phyloP scores from a whole-genome alignment of 2,113 vertebrate species.

The Salvator merianae region DNA sequence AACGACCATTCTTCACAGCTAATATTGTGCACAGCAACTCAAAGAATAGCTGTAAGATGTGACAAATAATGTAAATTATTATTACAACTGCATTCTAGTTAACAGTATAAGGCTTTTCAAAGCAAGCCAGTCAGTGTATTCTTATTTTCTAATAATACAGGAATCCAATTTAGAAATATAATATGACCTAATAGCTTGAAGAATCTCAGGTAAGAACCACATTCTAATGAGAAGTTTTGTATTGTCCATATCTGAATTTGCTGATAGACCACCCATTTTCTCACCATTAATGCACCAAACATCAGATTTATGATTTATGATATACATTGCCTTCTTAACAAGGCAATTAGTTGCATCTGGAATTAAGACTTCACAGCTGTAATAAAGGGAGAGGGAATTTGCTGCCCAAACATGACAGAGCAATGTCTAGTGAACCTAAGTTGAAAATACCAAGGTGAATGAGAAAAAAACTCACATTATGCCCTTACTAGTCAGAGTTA shows the following conservation, averaged over 20 bases:
- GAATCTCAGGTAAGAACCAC: slow-evolving; percentile 1
- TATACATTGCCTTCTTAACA: background rate
- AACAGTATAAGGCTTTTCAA: slow-evolving; percentile 5
- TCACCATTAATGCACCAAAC: background rate
- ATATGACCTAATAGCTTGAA: background rate
- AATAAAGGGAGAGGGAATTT: background rate
- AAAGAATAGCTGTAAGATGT: background rate
- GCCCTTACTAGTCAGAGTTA: background rate
- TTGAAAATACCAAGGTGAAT: slow-evolving; percentile 5
- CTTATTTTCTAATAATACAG: background rate
- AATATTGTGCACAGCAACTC: background rate
- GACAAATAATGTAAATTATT: background rate
- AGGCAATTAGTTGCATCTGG: background rate
- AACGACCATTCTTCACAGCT: background rate
- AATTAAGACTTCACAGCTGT: slow-evolving; percentile 3
- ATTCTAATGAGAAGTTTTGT: background rate
- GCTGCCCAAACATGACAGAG: background rate
- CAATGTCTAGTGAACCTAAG: slow-evolving; percentile 23
- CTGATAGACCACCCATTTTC: background rate
- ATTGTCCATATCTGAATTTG: background rate
- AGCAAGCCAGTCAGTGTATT: background rate
- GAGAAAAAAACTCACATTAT: background rate
- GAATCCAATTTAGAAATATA: background rate
- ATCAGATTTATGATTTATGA: background rate
- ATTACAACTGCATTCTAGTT: background rate